These are phyloP conservation scores for Aphodius granarius DNA, from an alignment of 2,888 invertebrate genomes.

Conservation along the genomic window DNA sequence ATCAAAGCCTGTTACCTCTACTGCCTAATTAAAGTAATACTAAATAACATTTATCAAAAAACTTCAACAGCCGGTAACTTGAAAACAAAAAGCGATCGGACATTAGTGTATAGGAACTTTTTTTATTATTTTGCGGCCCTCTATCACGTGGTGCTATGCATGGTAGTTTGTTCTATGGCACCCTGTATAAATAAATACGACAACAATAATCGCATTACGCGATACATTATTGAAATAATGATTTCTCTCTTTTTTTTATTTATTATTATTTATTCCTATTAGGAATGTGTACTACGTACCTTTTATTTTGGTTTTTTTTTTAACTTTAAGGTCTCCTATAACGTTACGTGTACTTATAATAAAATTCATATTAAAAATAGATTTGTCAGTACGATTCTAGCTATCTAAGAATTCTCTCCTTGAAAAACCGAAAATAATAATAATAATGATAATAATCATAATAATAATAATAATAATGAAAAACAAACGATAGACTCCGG, in stretches of 20 bases:
- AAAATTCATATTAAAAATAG: constrained; percentile 32
- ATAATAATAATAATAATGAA: not conserved
- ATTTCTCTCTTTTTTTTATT: not conserved
- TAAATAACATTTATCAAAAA: too few relatives aligned
- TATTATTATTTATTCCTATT: not conserved
- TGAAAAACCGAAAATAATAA: not conserved
- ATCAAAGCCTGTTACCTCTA: too few relatives aligned
- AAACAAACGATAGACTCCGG: not conserved
- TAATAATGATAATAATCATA: not conserved
- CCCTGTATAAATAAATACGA: not conserved
- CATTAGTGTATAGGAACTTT: too few relatives aligned
- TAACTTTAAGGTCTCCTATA: not conserved
- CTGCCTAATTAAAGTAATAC: too few relatives aligned
- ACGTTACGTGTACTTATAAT: constrained; percentile 4
- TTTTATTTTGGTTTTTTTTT: not conserved
- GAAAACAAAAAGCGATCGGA: too few relatives aligned
- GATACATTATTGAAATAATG: not conserved
- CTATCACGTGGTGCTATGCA: too few relatives aligned
- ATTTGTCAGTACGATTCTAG: constrained; percentile 20
- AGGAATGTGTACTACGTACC: not conserved
- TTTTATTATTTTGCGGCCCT: too few relatives aligned
- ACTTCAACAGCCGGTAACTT: too few relatives aligned
- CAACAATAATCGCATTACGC: not conserved
- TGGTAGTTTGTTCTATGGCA: too few relatives aligned
- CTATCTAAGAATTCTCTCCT: constrained; percentile 1